Percentiles rank a stretch among this genome's conserved stretches.
phyloP scores from a whole-genome alignment of 2,888 invertebrate genomes.

The Automeris io region DNA sequence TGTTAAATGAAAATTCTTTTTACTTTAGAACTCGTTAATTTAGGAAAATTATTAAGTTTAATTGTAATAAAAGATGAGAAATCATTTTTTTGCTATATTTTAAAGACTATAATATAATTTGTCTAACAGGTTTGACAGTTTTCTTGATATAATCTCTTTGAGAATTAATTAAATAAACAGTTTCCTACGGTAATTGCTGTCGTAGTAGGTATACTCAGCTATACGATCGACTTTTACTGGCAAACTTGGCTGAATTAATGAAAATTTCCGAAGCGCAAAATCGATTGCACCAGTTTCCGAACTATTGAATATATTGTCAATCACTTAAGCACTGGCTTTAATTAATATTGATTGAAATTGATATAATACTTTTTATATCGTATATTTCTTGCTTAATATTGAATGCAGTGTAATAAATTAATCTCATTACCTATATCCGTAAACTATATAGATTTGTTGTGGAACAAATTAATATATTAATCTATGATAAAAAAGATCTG shows the following conservation, averaged over 20 bases:
- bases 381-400: too few species aligned
- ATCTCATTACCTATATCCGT: too few species aligned
- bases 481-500: too few species aligned
- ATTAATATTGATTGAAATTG: conserved; percentile 5
- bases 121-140: not conserved
- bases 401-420: too few species aligned
- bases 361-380: too few species aligned
- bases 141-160: conserved; percentile 13
- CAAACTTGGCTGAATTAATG: conserved; percentile 38
- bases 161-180: conserved; percentile 31
- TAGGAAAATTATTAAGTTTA: not conserved
- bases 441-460: too few species aligned
- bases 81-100: not conserved
- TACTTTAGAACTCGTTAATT: not conserved
- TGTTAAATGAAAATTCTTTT: not conserved
- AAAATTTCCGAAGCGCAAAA: conserved; percentile 28
- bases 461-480: too few species aligned
- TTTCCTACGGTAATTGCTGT: conserved; percentile 20
- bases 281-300: conserved; percentile 18
- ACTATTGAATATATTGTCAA: conserved; percentile 13
- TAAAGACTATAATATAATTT: not conserved
- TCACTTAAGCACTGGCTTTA: conserved; percentile 13
- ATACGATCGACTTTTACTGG: conserved; percentile 27
- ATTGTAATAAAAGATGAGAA: not conserved
- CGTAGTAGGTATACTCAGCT: conserved; percentile 6